Evolutionary conservation across 2,113 vertebrate species (phyloP).

Genomic region (Spermophilus dauricus): DNA sequence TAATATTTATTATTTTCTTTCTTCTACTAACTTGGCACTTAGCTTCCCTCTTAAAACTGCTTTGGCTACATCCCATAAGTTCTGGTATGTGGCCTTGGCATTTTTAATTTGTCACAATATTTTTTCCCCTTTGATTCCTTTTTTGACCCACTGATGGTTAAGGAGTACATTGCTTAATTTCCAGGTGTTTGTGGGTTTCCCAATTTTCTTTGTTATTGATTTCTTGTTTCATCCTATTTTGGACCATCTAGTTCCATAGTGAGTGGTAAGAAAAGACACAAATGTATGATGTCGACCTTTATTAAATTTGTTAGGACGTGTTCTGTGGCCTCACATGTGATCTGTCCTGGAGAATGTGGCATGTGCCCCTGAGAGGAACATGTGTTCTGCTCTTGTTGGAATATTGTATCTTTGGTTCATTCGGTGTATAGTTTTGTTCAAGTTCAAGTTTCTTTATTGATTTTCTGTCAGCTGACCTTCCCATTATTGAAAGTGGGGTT

Average conservation of each 20-base stretch:
- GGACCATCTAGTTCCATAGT: background rate
- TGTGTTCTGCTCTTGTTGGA: background rate
- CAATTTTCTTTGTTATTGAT: background rate
- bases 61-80: background rate
- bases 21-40: background rate
- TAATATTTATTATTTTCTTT: background rate
- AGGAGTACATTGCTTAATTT: background rate
- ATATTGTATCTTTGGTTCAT: background rate
- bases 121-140: background rate
- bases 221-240: background rate
- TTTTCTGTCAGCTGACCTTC: background rate
- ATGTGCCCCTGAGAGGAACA: background rate
- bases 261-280: background rate
- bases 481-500: background rate
- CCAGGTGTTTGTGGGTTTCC: background rate
- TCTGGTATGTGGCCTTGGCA: background rate
- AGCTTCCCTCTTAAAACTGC: background rate
- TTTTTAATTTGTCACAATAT: background rate
- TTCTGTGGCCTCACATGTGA: background rate
- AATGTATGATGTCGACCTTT: background rate
- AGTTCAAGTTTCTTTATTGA: too few relatives aligned
- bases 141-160: background rate
- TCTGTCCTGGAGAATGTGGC: background rate
- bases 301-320: background rate
- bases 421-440: background rate